Base-by-base conservation (phyloP, 1,140 invertebrate genomes). In the Drosophila kurseongensis region DNA sequence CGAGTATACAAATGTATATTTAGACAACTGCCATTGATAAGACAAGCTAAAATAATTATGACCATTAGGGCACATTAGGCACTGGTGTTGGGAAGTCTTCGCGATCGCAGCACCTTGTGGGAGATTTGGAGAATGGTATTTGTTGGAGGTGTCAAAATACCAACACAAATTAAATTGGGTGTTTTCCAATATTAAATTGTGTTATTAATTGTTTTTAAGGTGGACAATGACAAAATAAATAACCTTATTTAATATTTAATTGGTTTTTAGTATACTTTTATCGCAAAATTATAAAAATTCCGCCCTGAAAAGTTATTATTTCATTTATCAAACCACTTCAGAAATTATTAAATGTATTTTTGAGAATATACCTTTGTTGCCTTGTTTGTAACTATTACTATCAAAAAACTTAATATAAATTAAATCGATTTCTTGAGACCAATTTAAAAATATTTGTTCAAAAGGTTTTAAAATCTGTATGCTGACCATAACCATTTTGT, bases 21-120 rank as follows among this genome's bases (percentile, higher is more conserved):
- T 81, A 73, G 79, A 79, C 67, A 88, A 86, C 47, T 74, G 55
- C 50, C 50, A 52, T 52, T 80, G 84, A 88, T 88, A 88, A 89
- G 77, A 77, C 77, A 82, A 89, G 68, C 69, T 65, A 80, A 88
- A 88, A 88, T 89, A 88, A 88, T 88, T 88, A 89, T 83, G 62
- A 62, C 84, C 84, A 88, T 88, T 88, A 88, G 84, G 68, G 57
- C 61, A 74, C 80, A 77, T 76, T 77, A 72, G 82, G 75, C 75
- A 61, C 51, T 71, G 63, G 48, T 79, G 50, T 47, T 52, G 62
- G 81, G 50, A 78, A 45, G 74, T 54, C 74, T 40, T 38, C 14
- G 38, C 51, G 48, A 52, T 67, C 54, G 45, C 38, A 9, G 23
- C 74, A 76, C 56, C 55, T 69, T 40, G 63, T 60, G 36, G 66